Conservation (phyloP, 2,888 invertebrate genomes). For the Phengaris arion region DNA sequence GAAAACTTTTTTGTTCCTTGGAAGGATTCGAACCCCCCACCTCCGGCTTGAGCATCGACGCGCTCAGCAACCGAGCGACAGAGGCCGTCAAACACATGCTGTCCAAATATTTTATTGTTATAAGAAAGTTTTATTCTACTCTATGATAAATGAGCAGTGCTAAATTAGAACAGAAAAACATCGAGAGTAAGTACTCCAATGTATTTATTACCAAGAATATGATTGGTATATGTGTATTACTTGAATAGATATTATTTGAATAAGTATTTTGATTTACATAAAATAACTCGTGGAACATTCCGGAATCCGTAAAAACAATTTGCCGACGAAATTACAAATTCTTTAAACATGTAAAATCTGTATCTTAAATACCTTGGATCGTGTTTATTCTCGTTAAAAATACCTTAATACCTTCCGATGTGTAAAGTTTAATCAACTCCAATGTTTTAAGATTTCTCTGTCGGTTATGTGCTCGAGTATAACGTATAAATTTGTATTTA, state of each 20-base stretch:
- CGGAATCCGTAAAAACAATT: conserved; percentile 10
- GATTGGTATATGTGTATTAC: too few relatives aligned
- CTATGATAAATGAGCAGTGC: too few relatives aligned
- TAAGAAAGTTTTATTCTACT: too few relatives aligned
- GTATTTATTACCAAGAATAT: too few relatives aligned
- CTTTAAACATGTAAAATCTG: neutral
- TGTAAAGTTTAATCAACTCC: conserved; percentile 15
- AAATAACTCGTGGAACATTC: neutral
- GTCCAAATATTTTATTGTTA: too few relatives aligned
- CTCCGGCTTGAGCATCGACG: too few relatives aligned
- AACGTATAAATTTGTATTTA: neutral
- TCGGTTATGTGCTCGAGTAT: neutral
- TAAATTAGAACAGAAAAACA: too few relatives aligned
- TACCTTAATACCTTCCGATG: conserved; percentile 16
- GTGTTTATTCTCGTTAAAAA: conserved; percentile 9
- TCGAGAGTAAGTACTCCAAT: too few relatives aligned
- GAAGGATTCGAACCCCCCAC: too few relatives aligned
- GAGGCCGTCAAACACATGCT: too few relatives aligned
- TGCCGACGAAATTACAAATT: neutral
- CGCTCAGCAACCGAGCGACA: too few relatives aligned
- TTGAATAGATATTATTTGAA: neutral
- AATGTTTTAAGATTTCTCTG: conserved; percentile 1
- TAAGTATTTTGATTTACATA: neutral
- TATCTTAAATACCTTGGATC: conserved; percentile 19
- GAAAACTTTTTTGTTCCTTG: too few relatives aligned